These are phyloP conservation scores for Charanyca ferruginea DNA, from an alignment of 2,888 invertebrate species.

Conservation along the genomic window DNA sequence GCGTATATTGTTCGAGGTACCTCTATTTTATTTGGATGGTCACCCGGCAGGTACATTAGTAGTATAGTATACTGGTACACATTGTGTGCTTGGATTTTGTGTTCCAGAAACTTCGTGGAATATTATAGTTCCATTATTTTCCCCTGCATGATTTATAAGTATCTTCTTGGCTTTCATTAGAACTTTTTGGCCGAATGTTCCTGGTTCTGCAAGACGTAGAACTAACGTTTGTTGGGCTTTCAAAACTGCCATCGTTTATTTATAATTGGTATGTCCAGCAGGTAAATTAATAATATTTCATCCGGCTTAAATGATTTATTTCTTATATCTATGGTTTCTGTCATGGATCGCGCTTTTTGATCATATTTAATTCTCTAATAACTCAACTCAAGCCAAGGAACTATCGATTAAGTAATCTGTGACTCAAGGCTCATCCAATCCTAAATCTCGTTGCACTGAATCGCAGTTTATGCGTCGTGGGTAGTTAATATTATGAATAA, in stretches of 20 bases:
- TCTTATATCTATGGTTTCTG: no score
- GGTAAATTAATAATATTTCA: background rate
- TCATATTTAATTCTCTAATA: slow-evolving; percentile 1
- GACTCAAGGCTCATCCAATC: slow-evolving; percentile 3
- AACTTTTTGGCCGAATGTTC: background rate
- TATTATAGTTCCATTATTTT: background rate
- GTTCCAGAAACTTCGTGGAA: slow-evolving; percentile 3
- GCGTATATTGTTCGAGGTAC: slow-evolving; percentile 40
- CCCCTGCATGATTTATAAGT: background rate
- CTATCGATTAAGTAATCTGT: no score
- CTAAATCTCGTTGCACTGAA: slow-evolving; percentile 28
- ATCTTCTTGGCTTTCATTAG: background rate
- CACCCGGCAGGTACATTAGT: slow-evolving; percentile 7
- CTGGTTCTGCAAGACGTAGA: no score
- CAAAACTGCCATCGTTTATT: background rate
- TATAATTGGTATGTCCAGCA: background rate
- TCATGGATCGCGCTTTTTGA: no score
- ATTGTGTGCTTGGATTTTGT: background rate
- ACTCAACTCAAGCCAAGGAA: no score
- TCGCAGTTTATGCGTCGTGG: slow-evolving; percentile 57
- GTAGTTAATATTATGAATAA: slow-evolving; percentile 72
- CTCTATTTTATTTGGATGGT: slow-evolving; percentile 37
- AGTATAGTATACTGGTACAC: no score
- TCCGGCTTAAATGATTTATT: no score
- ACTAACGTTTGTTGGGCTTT: background rate